A percentile compares a stretch with the other conserved stretches of the same genome.
Evolutionary conservation across 2,888 invertebrate genomes (phyloP).

Genomic region (Cheilosia pagana): DNA sequence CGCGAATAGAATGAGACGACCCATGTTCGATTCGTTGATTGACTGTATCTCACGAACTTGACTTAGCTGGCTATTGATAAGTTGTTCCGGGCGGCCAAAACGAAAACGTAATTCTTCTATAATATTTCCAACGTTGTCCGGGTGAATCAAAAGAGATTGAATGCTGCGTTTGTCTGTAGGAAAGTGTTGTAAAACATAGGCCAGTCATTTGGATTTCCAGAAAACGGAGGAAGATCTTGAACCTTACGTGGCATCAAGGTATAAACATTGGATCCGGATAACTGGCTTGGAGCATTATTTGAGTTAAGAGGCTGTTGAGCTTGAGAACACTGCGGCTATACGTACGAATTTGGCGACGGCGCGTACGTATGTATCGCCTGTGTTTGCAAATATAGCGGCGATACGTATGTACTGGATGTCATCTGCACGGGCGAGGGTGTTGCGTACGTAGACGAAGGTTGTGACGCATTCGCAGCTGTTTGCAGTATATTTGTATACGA

Average conservation of each 20-base stretch:
- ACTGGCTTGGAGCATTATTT: neutral
- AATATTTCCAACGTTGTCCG: constrained; percentile 34
- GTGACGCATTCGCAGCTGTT: neutral
- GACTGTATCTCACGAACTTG: constrained; percentile 49
- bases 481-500: neutral
- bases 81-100: constrained; percentile 65
- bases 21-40: constrained; percentile 47
- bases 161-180: constrained; percentile 45
- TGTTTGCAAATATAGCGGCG: neutral
- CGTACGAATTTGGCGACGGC: constrained; percentile 21
- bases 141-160: constrained; percentile 41
- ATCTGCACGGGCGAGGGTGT: constrained; percentile 4
- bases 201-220: constrained; percentile 51
- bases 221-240: constrained; percentile 62
- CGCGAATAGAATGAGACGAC: constrained; percentile 52
- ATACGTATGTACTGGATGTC: constrained; percentile 14
- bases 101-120: constrained; percentile 49
- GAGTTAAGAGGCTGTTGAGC: neutral
- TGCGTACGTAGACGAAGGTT: constrained; percentile 4
- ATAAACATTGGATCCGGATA: neutral
- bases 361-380: constrained; percentile 3
- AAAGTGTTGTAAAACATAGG: constrained; percentile 68
- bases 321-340: constrained; percentile 8
- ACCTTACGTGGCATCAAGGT: constrained; percentile 31
- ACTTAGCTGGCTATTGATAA: constrained; percentile 63